A percentile compares a stretch with the other conserved stretches of the same genome.
These are phyloP conservation scores for Mystacornis crossleyi DNA, from an alignment of 2,113 vertebrate genomes.

Conservation along the genomic window DNA sequence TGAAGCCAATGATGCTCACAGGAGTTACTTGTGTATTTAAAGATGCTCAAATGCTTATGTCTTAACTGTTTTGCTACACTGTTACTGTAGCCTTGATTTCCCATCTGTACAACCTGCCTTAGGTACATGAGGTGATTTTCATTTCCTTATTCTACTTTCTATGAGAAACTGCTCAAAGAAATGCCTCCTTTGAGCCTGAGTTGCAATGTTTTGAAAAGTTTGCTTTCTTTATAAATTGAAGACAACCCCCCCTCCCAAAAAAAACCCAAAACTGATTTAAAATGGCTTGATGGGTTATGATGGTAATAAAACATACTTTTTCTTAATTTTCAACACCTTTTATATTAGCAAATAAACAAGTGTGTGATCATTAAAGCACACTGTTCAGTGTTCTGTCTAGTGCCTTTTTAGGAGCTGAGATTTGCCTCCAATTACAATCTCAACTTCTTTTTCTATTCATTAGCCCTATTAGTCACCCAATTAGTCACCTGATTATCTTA, in stretches of 20 bases:
- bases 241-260: too few relatives aligned
- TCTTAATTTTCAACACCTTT: not conserved
- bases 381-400: not conserved
- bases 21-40: not conserved
- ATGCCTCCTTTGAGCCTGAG: not conserved
- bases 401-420: not conserved
- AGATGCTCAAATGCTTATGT: not conserved
- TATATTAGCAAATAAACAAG: not conserved
- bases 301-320: not conserved
- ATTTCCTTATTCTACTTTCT: not conserved
- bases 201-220: not conserved
- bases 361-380: not conserved
- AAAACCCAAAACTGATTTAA: not conserved
- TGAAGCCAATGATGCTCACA: not conserved
- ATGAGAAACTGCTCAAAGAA: not conserved
- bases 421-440: slow-evolving; percentile 1
- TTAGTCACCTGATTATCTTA: slow-evolving; percentile 14
- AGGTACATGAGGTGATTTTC: not conserved
- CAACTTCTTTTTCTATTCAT: not conserved
- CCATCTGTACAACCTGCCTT: not conserved
- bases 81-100: not conserved
- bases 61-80: not conserved
- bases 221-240: not conserved
- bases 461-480: slow-evolving; percentile 4
- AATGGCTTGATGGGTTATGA: not conserved